These are phyloP conservation scores for Heterodera carotae DNA, from an alignment of 1,140 invertebrate species.

Conservation along the genomic window DNA sequence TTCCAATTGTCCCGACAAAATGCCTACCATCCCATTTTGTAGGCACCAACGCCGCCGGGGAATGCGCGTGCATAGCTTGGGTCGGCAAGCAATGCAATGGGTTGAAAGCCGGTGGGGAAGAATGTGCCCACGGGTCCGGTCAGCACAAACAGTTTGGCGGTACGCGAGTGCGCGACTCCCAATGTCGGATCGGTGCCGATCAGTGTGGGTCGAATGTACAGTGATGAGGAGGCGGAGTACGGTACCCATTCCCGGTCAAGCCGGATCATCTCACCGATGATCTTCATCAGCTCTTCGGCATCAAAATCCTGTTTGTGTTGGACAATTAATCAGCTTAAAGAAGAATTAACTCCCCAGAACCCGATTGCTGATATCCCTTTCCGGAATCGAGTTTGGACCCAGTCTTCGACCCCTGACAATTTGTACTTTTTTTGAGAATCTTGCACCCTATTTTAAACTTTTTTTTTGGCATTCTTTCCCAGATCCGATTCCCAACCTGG, in stretches of 20 bases:
- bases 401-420: too few relatives aligned
- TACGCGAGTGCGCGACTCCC: slow-evolving; percentile 80
- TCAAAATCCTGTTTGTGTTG: slow-evolving; percentile 75
- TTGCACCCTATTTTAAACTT: too few relatives aligned
- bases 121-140: slow-evolving; percentile 89
- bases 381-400: too few relatives aligned
- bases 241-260: slow-evolving; percentile 98
- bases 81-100: slow-evolving; percentile 79
- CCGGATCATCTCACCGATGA: slow-evolving; percentile 80
- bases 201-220: slow-evolving; percentile 92
- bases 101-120: slow-evolving; percentile 77
- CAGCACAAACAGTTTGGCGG: slow-evolving; percentile 83
- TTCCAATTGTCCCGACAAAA: not conserved
- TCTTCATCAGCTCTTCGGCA: slow-evolving; percentile 81
- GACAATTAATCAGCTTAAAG: not conserved
- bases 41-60: slow-evolving; percentile 89
- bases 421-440: too few relatives aligned
- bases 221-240: slow-evolving; percentile 76
- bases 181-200: slow-evolving; percentile 93
- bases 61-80: slow-evolving; percentile 82
- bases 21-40: slow-evolving; percentile 82
- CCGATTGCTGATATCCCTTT: too few relatives aligned
- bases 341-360: slow-evolving; percentile 10
- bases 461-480: too few relatives aligned
- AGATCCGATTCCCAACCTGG: too few relatives aligned